These are phyloP conservation scores for Drepana arcuata DNA, from an alignment of 1,140 invertebrate species.

Conservation along the genomic window DNA sequence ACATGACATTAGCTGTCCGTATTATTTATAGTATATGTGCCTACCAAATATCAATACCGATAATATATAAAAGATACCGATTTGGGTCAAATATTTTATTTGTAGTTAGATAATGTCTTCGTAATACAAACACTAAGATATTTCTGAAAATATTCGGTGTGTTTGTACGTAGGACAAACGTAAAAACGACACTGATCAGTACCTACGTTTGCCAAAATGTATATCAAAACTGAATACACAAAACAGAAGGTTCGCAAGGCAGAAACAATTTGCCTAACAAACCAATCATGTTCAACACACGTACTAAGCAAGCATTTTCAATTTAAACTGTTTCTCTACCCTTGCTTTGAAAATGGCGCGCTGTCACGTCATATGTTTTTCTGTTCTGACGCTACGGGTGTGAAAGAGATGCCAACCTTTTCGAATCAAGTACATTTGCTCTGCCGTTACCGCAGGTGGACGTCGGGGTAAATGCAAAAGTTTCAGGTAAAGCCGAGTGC, in stretches of 20 bases:
- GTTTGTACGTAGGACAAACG: no score
- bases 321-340: slow-evolving; percentile 12
- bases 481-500: slow-evolving; percentile 16
- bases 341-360: slow-evolving; percentile 4
- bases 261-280: slow-evolving; percentile 12
- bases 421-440: slow-evolving; percentile 13
- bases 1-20: no score
- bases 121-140: no score
- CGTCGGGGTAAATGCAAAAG: slow-evolving; percentile 18
- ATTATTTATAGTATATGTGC: no score
- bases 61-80: no score
- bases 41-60: no score
- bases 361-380: slow-evolving; percentile 1
- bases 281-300: slow-evolving; percentile 8
- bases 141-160: no score
- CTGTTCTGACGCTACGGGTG: slow-evolving; percentile 1
- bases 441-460: slow-evolving; percentile 3
- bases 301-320: slow-evolving; percentile 11
- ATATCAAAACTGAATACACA: no score
- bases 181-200: no score
- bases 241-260: background rate
- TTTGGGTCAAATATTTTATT: no score
- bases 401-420: slow-evolving; percentile 5
- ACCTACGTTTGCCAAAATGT: no score
- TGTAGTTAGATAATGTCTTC: no score